Conservation (phyloP, 2,797 vertebrate species). For the Rhadinocentrus ornatus region DNA sequence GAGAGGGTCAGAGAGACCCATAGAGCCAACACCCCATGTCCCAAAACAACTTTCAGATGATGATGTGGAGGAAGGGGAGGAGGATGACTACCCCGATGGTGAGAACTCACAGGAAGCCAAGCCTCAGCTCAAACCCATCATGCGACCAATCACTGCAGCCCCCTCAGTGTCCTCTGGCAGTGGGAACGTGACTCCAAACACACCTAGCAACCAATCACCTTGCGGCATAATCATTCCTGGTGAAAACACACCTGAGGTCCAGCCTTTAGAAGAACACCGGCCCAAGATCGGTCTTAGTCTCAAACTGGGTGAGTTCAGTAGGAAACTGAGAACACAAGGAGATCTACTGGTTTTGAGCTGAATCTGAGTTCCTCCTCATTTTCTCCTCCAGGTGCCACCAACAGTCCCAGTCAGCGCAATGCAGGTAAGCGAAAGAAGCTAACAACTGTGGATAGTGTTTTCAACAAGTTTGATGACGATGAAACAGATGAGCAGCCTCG, state of each 20-base stretch:
- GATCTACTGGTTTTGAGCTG: not conserved
- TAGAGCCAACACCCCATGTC: slow-evolving; percentile 82
- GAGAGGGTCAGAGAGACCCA: slow-evolving; percentile 69
- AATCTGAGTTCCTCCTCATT: not conserved
- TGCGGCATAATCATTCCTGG: slow-evolving; percentile 98
- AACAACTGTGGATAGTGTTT: slow-evolving; percentile 92
- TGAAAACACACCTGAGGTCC: slow-evolving; percentile 94
- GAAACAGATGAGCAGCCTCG: slow-evolving; percentile 95
- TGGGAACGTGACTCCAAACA: slow-evolving; percentile 93
- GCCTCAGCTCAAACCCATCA: slow-evolving; percentile 92
- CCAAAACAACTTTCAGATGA: slow-evolving; percentile 85
- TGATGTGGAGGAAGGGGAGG: slow-evolving; percentile 74
- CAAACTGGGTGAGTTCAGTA: slow-evolving; percentile 87
- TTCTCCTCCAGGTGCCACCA: slow-evolving; percentile 87
- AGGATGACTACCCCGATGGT: slow-evolving; percentile 84
- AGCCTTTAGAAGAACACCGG: slow-evolving; percentile 91
- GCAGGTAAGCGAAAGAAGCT: slow-evolving; percentile 96
- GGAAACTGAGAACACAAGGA: not conserved
- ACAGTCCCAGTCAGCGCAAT: slow-evolving; percentile 93
- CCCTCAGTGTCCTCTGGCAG: slow-evolving; percentile 97
- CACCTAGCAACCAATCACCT: slow-evolving; percentile 94
- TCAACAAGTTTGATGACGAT: slow-evolving; percentile 98
- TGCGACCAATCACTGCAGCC: slow-evolving; percentile 94
- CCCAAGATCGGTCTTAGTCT: slow-evolving; percentile 98
- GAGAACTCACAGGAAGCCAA: slow-evolving; percentile 91